Evolutionary conservation across 2,888 invertebrate species (phyloP).

Genomic region (Volucella bombylans): DNA sequence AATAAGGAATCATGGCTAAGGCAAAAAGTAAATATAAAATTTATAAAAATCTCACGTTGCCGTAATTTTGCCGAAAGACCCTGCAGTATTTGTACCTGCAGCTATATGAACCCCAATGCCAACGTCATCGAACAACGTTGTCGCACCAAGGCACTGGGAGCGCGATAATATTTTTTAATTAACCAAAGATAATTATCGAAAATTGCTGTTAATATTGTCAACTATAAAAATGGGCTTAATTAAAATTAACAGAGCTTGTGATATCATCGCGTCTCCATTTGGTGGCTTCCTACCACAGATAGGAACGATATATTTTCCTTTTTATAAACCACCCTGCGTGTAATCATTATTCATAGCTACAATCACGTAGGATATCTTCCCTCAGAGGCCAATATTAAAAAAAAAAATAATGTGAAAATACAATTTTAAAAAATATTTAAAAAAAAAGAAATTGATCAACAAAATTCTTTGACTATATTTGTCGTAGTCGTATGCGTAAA

Average conservation of each 20-base stretch:
- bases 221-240: slow-evolving; percentile 71
- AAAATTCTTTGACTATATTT: not conserved
- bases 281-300: not conserved
- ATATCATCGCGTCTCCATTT: slow-evolving; percentile 40
- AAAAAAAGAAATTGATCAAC: not conserved
- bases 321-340: not conserved
- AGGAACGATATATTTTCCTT: slow-evolving; percentile 4
- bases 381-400: slow-evolving; percentile 53
- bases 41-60: slow-evolving; percentile 29
- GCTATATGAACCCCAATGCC: no score
- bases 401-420: not conserved
- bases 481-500: not conserved
- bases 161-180: slow-evolving; percentile 72
- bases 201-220: slow-evolving; percentile 72
- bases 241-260: slow-evolving; percentile 70
- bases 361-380: slow-evolving; percentile 17
- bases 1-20: slow-evolving; percentile 24
- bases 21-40: slow-evolving; percentile 19
- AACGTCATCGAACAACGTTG: not conserved
- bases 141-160: slow-evolving; percentile 26
- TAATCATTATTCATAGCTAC: slow-evolving; percentile 53
- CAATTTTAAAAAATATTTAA: not conserved
- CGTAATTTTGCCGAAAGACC: slow-evolving; percentile 17
- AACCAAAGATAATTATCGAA: slow-evolving; percentile 73
- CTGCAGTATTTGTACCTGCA: no score